phyloP scores from a whole-genome alignment of 2,888 invertebrate species.

The Neocrepidodera transversa region DNA sequence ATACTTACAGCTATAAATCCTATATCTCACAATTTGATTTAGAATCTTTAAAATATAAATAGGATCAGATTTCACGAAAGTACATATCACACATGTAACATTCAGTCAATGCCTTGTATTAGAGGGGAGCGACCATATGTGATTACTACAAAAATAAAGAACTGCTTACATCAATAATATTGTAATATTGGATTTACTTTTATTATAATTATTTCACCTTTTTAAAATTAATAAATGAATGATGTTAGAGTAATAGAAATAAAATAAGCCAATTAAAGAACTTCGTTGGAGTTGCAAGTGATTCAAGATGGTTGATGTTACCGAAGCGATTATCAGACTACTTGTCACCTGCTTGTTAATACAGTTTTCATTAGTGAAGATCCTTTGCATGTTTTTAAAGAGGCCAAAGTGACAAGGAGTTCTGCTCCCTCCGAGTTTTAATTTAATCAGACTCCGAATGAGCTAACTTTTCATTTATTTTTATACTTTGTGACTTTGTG shows the following conservation, averaged over 20 bases:
- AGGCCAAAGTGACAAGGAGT: constrained; percentile 49
- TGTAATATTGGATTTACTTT: too few relatives aligned
- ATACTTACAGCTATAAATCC: constrained; percentile 45
- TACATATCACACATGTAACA: background rate
- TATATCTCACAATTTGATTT: constrained; percentile 38
- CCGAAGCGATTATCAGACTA: constrained; percentile 5
- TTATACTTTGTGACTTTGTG: constrained; percentile 53
- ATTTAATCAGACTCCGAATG: constrained; percentile 55
- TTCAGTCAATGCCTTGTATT: background rate
- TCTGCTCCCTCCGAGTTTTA: constrained; percentile 47
- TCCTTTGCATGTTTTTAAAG: constrained; percentile 50
- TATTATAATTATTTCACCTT: too few relatives aligned
- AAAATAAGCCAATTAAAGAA: too few relatives aligned
- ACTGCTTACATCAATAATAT: too few relatives aligned
- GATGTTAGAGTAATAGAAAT: too few relatives aligned
- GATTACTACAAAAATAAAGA: too few relatives aligned
- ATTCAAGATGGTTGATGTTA: constrained; percentile 10
- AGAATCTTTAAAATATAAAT: constrained; percentile 36
- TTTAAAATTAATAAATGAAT: too few relatives aligned
- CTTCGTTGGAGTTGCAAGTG: background rate
- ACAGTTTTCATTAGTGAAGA: constrained; percentile 45
- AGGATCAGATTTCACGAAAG: background rate
- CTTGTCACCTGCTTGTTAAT: constrained; percentile 33
- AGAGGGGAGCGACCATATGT: too few relatives aligned
- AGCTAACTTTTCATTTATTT: constrained; percentile 56